A percentile compares a stretch with the other conserved stretches of the same genome.
Evolutionary conservation across 2,113 vertebrate species (phyloP).

Genomic region (Trogon surrucura): DNA sequence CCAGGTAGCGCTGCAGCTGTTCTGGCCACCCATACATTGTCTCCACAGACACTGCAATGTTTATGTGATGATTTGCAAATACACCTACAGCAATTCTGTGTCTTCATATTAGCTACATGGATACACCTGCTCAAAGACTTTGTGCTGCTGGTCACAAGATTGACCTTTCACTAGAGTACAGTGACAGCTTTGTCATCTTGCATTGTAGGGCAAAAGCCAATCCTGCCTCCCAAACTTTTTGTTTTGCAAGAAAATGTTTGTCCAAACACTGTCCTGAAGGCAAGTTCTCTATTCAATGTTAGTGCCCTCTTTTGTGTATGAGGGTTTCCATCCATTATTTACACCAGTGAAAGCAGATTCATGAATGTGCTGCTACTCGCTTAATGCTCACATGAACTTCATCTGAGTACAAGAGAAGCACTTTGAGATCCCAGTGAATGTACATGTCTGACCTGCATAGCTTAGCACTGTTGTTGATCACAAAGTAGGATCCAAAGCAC

Average conservation of each 20-base stretch:
- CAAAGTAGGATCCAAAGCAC: not conserved
- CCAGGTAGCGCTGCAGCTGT: not conserved
- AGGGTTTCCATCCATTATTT: not conserved
- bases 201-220: not conserved
- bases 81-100: not conserved
- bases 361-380: not conserved
- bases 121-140: not conserved
- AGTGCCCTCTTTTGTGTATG: accelerated
- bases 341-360: not conserved
- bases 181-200: not conserved
- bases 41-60: not conserved
- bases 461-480: not conserved
- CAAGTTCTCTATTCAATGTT: not conserved
- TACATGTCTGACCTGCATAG: not conserved
- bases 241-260: not conserved
- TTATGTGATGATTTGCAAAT: not conserved
- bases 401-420: accelerated
- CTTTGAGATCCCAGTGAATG: not conserved
- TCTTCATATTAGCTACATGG: not conserved
- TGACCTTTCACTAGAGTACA: not conserved
- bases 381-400: not conserved
- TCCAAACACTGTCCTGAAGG: not conserved
- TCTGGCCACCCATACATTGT: not conserved
- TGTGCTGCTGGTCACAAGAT: not conserved
- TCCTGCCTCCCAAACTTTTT: not conserved